Evolutionary conservation across 2,888 invertebrate species (phyloP), one percentile per base, ranked within the genome.

Genomic region (Operophtera brumata): DNA sequence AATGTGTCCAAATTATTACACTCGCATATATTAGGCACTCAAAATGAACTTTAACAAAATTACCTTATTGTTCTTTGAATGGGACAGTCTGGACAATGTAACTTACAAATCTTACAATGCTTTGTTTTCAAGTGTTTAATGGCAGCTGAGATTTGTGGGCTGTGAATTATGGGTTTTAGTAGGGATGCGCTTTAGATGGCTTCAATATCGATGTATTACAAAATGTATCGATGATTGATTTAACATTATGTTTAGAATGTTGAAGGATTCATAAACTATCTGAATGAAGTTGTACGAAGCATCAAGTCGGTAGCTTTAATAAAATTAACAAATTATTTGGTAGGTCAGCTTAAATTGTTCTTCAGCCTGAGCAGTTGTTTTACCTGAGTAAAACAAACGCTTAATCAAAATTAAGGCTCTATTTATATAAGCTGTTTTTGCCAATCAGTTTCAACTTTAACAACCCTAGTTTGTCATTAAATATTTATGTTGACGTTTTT

Each of bases 141-240:
- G 76, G 76, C 71, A 75, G 71, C 69, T 70, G 75, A 79, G 86
- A 87, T 87, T 88, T 87, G 86, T 85, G 80, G 82, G 72, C 81
- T 75, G 84, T 85, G 80, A 84, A 77, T 84, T 85, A 86, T 81
- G 74, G 67, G 70, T 62, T 57, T 30, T 39, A 50, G 58, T 70
- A 80, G 83, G 70, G 81, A 67, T 61, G 78, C 10, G 48, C 32
- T 7, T 26, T n/a, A 35, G 53, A 50, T 12, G 32, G 26, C 32
- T 13, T 37, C 36, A n/a, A 47, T 47, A 40, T 40, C 40, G 14
- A 39, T 39, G 9, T 0, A n/a, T 11, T 10, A 6, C 6, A n/a
- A 6, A 4, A 6, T 4, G n/a, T 40, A 47, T 54, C 40, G 47
- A 50, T n/a, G n/a, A 34, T 34, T 30, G 9, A 30, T 10, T 20